Evolutionary conservation across 2,888 invertebrate genomes (phyloP), one percentile per base, ranked within the genome.

Genomic region (Rhagonycha fulva): DNA sequence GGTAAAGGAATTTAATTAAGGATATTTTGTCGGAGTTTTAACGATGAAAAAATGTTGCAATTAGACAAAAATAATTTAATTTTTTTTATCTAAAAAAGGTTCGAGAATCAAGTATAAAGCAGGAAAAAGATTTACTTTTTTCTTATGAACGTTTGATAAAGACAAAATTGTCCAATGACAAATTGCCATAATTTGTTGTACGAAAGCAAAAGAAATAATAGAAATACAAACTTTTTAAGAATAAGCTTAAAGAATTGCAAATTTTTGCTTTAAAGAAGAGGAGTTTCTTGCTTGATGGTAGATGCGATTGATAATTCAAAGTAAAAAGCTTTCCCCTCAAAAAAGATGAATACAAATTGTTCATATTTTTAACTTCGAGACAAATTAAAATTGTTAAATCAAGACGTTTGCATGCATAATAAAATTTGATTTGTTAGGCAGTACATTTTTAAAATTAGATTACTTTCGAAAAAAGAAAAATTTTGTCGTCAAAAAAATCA

Each of bases 221-320:
- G 30, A 71, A 71, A 71, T 63, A 63, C 62, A 62, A 14, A 62
- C 32, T 71, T 71, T 71, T 62, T 63, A 62, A 61, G 63, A 28
- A 26, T 71, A 71, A 71, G 71, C 71, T 62, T 71, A 71, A 62
- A 30, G 71, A 71, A 71, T 71, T 71, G 62, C 71, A 66, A 66
- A 66, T 62, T 26, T 63, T 30, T 9, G 19, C 62, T 71, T 71
- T 62, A 71, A 71, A 30, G 62, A 71, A 71, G 19, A 26, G 19
- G 26, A 9, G 26, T 69, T 69, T 47, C 60, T 69, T 69, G 60
- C 62, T 71, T 62, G 23, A 61, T 62, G 62, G 30, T 63, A 26
- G 24, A 62, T 30, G 62, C 23, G 19, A 24, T 23, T 9, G 62
- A 62, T 62, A 62, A 19, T 71, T 63, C 9, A 30, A 63, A 63